Evolutionary conservation across 1,140 invertebrate genomes (phyloP), one percentile per base, ranked within the genome.

Genomic region (Drosophila pallidifrons): DNA sequence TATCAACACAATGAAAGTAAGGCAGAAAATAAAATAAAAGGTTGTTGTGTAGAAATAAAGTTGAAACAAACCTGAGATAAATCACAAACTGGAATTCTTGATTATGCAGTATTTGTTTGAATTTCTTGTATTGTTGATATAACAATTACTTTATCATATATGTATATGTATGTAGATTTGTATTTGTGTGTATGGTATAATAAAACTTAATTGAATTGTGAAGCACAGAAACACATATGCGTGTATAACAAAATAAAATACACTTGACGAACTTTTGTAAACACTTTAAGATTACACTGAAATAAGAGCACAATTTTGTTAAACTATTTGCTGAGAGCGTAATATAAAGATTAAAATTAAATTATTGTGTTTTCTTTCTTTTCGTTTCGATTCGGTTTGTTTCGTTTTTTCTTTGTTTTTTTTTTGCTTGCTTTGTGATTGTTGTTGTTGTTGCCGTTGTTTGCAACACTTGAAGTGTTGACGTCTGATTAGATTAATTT

Each of bases 401-500:
- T 38, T 38, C 35, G 10, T 41, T 3, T 49, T 67, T 57, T 20
- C 6, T 52, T 52, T 7, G 51, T 25, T 13, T 30, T 52, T 30
- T 52, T 60, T 32, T 13, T 15, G n/a, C 51, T 49, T 49, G n/a
- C 45, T 52, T 2, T 16, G 43, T 43, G 35, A 13, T 54, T 25
- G 45, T 57, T 43, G 47, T 61, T 46, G 6, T 38, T 43, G 20
- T 61, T 46, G 6, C 30, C 32, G 20, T 54, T 38, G 54, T 63
- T 59, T 58, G 32, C 54, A 75, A 52, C 67, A 65, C 73, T 75
- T 71, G 51, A 75, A 52, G 67, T 45, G 73, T 75, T 71, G 67
- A 64, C 73, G 52, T 52, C 58, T 68, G 82, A 88, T 88, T 82
- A 75, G 76, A 82, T 75, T 80, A 80, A 85, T 83, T 81, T 75